Conservation (phyloP, 2,797 vertebrate species). For the Alectoris magna region DNA sequence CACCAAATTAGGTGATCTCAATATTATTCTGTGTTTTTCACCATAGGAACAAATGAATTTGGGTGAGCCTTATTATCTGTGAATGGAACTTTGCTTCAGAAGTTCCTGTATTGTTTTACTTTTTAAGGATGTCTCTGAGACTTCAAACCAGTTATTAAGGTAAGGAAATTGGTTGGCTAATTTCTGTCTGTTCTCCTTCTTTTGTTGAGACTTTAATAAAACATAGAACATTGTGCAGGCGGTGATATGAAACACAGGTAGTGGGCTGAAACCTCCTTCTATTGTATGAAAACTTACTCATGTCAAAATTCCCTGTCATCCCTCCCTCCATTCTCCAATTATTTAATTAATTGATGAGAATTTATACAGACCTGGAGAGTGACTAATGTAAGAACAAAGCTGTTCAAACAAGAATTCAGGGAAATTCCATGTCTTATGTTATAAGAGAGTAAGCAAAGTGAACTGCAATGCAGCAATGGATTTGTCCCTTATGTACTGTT, state of each 20-base stretch:
- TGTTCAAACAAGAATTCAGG: neutral
- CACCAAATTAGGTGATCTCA: neutral
- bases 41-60: neutral
- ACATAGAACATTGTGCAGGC: neutral
- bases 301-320: neutral
- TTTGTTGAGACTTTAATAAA: conserved; percentile 18
- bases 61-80: neutral
- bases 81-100: conserved; percentile 20
- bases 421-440: neutral
- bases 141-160: neutral
- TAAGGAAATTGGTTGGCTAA: neutral
- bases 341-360: neutral
- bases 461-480: neutral
- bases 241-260: neutral
- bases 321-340: neutral
- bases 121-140: neutral
- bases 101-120: neutral
- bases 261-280: neutral
- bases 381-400: neutral
- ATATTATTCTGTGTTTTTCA: neutral
- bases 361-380: neutral
- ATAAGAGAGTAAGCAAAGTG: neutral
- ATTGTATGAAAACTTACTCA: neutral
- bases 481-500: neutral
- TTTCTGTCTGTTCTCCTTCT: conserved; percentile 33